Conservation (phyloP, 2,888 invertebrate species). For the Drosophila anceps region DNA sequence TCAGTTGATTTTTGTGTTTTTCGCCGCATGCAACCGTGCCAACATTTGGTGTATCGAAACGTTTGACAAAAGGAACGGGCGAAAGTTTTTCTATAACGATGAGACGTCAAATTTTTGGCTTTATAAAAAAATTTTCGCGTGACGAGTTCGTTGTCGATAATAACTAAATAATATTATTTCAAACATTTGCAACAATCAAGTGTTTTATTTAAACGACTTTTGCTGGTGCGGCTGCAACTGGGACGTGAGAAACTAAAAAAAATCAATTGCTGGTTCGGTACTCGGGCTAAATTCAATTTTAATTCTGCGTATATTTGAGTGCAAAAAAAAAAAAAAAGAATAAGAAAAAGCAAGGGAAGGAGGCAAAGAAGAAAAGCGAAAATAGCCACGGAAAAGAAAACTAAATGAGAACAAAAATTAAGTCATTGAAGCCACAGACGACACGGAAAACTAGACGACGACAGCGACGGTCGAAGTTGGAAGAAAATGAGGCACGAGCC, state of each 20-base stretch:
- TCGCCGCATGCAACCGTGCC: constrained; percentile 65
- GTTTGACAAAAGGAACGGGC: constrained; percentile 68
- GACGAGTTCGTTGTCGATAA: constrained; percentile 74
- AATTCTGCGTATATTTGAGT: constrained; percentile 70
- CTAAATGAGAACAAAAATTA: constrained; percentile 74
- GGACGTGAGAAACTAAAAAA: constrained; percentile 59
- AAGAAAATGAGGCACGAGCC: constrained; percentile 68
- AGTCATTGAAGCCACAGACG: constrained; percentile 73
- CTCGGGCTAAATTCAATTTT: constrained; percentile 61
- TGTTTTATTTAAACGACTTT: constrained; percentile 41
- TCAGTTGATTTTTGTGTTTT: constrained; percentile 42
- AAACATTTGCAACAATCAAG: constrained; percentile 55
- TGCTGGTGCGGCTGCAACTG: constrained; percentile 64
- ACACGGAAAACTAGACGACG: constrained; percentile 57
- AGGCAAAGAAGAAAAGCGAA: constrained; percentile 60
- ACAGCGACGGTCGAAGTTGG: constrained; percentile 53
- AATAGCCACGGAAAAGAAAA: constrained; percentile 67
- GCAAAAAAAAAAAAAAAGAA: constrained; percentile 52
- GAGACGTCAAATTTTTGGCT: constrained; percentile 80
- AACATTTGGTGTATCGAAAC: constrained; percentile 62
- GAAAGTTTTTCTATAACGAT: constrained; percentile 81
- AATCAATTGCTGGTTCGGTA: constrained; percentile 66
- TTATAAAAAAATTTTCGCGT: constrained; percentile 64
- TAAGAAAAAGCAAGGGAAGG: constrained; percentile 42
- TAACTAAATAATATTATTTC: constrained; percentile 53